phyloP scores from a whole-genome alignment of 2,888 invertebrate genomes.

The Hoplodrina blanda region DNA sequence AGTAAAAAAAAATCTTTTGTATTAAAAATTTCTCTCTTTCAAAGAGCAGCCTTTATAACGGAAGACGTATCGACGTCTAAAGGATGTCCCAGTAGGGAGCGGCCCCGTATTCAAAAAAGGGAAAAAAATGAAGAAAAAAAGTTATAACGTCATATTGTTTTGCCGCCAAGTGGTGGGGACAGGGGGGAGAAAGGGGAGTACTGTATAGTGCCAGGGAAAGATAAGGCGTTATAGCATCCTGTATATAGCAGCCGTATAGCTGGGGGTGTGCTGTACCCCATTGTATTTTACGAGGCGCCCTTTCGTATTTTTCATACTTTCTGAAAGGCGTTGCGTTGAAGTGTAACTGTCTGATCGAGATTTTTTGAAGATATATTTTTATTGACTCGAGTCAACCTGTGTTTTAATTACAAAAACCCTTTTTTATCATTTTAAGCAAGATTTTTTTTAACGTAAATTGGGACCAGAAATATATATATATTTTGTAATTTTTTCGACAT shows the following conservation, averaged over 20 bases:
- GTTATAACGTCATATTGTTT: constrained; percentile 91
- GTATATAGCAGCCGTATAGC: constrained; percentile 75
- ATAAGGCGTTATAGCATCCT: constrained; percentile 85
- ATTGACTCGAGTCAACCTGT: neutral
- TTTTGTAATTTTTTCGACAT: no score
- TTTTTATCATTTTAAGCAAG: neutral
- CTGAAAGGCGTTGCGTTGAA: constrained; percentile 76
- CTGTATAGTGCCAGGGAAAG: constrained; percentile 86
- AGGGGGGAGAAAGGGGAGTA: constrained; percentile 72
- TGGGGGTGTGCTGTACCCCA: constrained; percentile 68
- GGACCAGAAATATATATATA: no score
- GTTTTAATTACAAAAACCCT: neutral
- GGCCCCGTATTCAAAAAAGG: constrained; percentile 87
- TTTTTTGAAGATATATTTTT: constrained; percentile 38
- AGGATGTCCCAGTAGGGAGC: constrained; percentile 83
- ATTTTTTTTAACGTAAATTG: no score
- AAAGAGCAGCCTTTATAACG: constrained; percentile 76
- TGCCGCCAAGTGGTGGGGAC: constrained; percentile 83
- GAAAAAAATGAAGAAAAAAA: constrained; percentile 89
- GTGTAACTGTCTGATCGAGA: constrained; percentile 63
- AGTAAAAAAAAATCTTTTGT: neutral
- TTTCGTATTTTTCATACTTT: constrained; percentile 81
- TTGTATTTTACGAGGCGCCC: constrained; percentile 82
- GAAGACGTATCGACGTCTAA: constrained; percentile 82
- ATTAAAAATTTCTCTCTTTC: constrained; percentile 41